These are phyloP conservation scores for Setipinna tenuifilis DNA, from an alignment of 2,797 vertebrate species.

Conservation along the genomic window DNA sequence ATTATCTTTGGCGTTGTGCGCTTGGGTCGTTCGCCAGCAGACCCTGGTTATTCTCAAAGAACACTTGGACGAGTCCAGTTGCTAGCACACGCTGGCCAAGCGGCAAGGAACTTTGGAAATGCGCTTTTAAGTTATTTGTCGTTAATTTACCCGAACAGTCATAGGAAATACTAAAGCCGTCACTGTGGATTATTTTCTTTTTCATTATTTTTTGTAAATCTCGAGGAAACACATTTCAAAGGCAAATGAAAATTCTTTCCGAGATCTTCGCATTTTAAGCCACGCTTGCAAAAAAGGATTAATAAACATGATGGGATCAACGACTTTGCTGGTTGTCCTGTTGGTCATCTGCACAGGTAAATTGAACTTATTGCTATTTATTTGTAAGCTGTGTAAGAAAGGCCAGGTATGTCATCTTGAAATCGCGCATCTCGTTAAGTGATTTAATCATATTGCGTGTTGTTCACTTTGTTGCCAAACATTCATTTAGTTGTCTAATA, in stretches of 20 bases:
- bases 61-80: slow-evolving; percentile 39
- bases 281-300: slow-evolving; percentile 41
- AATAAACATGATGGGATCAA: slow-evolving; percentile 43
- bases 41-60: slow-evolving; percentile 41
- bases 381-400: background rate
- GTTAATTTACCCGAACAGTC: background rate
- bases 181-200: slow-evolving; percentile 20
- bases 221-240: slow-evolving; percentile 19
- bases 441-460: background rate
- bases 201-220: background rate
- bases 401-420: background rate
- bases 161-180: background rate
- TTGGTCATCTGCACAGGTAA: slow-evolving; percentile 51
- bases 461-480: background rate
- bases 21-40: slow-evolving; percentile 34
- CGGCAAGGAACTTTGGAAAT: slow-evolving; percentile 29
- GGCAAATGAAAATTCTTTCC: slow-evolving; percentile 43
- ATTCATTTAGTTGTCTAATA: background rate
- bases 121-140: slow-evolving; percentile 30
- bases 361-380: background rate
- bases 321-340: slow-evolving; percentile 39
- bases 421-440: background rate
- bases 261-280: slow-evolving; percentile 8
- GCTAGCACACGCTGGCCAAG: slow-evolving; percentile 31
- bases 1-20: slow-evolving; percentile 38